A percentile compares a stretch with the other conserved stretches of the same genome.
phyloP scores from a whole-genome alignment of 2,888 invertebrate genomes.

The Meganola albula region DNA sequence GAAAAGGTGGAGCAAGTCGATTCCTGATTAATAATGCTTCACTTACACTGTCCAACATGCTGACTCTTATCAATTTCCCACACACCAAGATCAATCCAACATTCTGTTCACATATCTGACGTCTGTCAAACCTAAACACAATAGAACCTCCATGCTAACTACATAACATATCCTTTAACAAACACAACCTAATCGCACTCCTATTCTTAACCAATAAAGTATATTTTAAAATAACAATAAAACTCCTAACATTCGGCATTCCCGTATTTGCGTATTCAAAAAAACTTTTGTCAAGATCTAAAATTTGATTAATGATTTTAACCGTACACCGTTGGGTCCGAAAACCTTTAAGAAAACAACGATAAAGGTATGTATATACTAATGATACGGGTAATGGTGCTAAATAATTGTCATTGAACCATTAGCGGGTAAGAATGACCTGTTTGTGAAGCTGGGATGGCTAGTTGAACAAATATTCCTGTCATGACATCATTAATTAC shows the following conservation, averaged over 20 bases:
- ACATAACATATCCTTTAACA: background rate
- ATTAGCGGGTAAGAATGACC: slow-evolving; percentile 60
- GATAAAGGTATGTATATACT: slow-evolving; percentile 53
- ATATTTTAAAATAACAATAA: background rate
- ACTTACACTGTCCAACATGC: too few species aligned
- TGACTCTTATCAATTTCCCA: too few species aligned
- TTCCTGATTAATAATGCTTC: too few species aligned
- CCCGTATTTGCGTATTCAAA: slow-evolving; percentile 69
- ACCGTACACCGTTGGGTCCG: slow-evolving; percentile 49
- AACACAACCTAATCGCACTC: slow-evolving; percentile 4
- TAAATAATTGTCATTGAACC: slow-evolving; percentile 61
- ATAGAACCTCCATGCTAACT: slow-evolving; percentile 8
- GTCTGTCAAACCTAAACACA: slow-evolving; percentile 26
- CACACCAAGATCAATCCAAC: slow-evolving; percentile 18
- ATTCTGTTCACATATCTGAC: slow-evolving; percentile 16
- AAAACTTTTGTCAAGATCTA: slow-evolving; percentile 61
- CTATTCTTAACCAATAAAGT: background rate
- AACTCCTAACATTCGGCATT: slow-evolving; percentile 27
- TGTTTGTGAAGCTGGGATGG: slow-evolving; percentile 52
- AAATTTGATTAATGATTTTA: slow-evolving; percentile 65
- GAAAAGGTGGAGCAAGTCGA: too few species aligned
- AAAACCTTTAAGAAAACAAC: slow-evolving; percentile 60
- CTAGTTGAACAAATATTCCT: slow-evolving; percentile 62
- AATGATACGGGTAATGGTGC: slow-evolving; percentile 68
- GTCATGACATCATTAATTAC: slow-evolving; percentile 66